Evolutionary conservation across 2,888 invertebrate species (phyloP), one percentile per base, ranked within the genome.

Genomic region (Nomada lathburiana): DNA sequence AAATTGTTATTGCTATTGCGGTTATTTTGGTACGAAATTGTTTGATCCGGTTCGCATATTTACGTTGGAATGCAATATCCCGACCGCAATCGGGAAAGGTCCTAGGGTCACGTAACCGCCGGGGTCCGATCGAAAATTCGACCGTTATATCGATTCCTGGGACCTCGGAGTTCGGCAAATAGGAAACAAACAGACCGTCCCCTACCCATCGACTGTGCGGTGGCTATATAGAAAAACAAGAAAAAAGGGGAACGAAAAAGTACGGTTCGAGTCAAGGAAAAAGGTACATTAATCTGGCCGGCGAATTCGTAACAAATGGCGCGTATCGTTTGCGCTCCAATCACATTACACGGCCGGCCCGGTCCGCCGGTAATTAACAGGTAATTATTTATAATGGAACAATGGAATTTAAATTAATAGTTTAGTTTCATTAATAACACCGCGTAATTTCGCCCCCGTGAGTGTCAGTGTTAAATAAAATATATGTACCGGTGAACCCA

Each of bases 401-500:
- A 93, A 93, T 93, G 93, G 93, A 92, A 92, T 93, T 93, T 92
- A 91, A 93, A 93, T 93, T 93, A 93, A 94, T 93, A 93, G 93
- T 93, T 94, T 92, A 93, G 93, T 93, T 92, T 92, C 93, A 93
- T 93, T 93, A 92, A 93, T 93, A 92, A 93, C 92, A 89, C 89
- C 83, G 90, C 85, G 91, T 92, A 92, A 93, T 93, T 93, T 91
- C 90, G 90, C 84, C 85, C 81, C 75, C 72, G 88, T 71, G 80
- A 83, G 86, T 90, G 92, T 92, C 91, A 91, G 88, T 87, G 91
- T 90, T 93, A 92, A 93, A 93, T 93, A 93, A 93, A 93, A 93
- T 93, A 92, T 92, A 92, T 91, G 90, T 89, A 90, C 89, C 88
- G 88, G 89, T 86, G 88, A 86, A 89, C 89, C 90, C 89, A 87